These are phyloP conservation scores for Byasa hedistus DNA, from an alignment of 2,888 invertebrate genomes.

Conservation along the genomic window DNA sequence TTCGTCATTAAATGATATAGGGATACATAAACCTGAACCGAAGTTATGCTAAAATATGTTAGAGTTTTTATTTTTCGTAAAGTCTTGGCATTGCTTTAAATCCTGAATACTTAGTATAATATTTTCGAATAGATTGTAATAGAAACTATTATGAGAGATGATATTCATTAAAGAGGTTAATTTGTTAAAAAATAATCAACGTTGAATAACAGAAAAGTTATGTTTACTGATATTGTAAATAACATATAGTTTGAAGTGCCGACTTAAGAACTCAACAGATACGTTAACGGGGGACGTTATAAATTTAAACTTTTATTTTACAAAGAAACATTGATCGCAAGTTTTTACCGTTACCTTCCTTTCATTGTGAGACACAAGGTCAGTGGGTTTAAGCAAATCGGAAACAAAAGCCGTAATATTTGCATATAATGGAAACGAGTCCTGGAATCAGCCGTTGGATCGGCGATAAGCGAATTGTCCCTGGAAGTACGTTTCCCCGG, in stretches of 20 bases:
- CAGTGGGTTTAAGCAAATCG: slow-evolving; percentile 20
- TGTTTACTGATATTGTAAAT: background rate
- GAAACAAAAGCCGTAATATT: slow-evolving; percentile 22
- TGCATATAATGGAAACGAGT: slow-evolving; percentile 34
- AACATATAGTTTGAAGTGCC: background rate
- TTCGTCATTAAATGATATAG: too few relatives aligned
- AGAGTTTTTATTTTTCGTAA: too few relatives aligned
- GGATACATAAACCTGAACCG: too few relatives aligned
- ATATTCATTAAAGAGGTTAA: too few relatives aligned
- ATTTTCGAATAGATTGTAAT: too few relatives aligned
- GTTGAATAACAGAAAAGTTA: background rate
- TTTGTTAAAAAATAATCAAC: too few relatives aligned
- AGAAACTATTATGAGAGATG: too few relatives aligned
- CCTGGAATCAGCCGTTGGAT: slow-evolving; percentile 35
- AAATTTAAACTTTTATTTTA: background rate
- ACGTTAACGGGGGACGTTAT: background rate
- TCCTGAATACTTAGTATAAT: too few relatives aligned
- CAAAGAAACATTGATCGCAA: background rate
- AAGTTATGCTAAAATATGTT: too few relatives aligned
- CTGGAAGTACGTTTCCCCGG: slow-evolving; percentile 34
- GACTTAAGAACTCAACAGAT: background rate
- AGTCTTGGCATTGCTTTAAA: too few relatives aligned
- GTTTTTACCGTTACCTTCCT: slow-evolving; percentile 19
- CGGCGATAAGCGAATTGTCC: slow-evolving; percentile 35
- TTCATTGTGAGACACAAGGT: slow-evolving; percentile 22